Evolutionary conservation across 2,113 vertebrate species (phyloP), one percentile per base, ranked within the genome.

Genomic region (Anguilla rostrata): DNA sequence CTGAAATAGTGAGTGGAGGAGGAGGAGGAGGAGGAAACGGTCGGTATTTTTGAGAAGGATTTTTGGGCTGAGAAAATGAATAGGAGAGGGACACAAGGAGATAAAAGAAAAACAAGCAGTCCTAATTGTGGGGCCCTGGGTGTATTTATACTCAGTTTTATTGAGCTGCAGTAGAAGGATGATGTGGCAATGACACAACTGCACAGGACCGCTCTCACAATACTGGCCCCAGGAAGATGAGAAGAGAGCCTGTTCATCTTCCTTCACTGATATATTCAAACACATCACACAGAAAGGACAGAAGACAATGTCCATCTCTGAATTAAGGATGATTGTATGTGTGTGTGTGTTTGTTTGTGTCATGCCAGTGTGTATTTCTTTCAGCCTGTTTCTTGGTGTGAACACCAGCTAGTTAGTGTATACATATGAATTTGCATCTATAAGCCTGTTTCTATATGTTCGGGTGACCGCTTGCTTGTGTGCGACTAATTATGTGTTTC

Each of bases 101-200:
- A 40, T 41, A 20, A 63, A 39, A 87, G 86, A 82, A 88, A 89
- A 90, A 92, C 92, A 87, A 89, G 87, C 80, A 60, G 82, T 86
- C 90, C 88, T 95, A 94, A 95, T 93, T 89, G 91, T 49, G 81
- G 87, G 81, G 88, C 86, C 89, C 43, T 84, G 90, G 82, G 56
- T 88, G 88, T 87, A 93, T 92, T 91, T 91, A 94, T 93, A 89
- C 80, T 34, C 53, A 82, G 87, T 92, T 94, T 94, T 92, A 94
- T 92, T 89, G 91, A 94, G 92, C 94, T 88, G 83, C 90, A 92
- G 90, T 84, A 89, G 88, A 91, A 89, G 89, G 85, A 86, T 91
- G 91, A 91, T 93, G 90, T 87, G 91, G 91, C 88, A 88, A 87
- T 34, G 60, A 79, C 85, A 84, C 43, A 87, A 75, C 88, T 90